A percentile compares a stretch with the other conserved stretches of the same genome.
These are phyloP conservation scores for Aphis gossypii DNA, from an alignment of 1,140 invertebrate genomes.

Conservation along the genomic window DNA sequence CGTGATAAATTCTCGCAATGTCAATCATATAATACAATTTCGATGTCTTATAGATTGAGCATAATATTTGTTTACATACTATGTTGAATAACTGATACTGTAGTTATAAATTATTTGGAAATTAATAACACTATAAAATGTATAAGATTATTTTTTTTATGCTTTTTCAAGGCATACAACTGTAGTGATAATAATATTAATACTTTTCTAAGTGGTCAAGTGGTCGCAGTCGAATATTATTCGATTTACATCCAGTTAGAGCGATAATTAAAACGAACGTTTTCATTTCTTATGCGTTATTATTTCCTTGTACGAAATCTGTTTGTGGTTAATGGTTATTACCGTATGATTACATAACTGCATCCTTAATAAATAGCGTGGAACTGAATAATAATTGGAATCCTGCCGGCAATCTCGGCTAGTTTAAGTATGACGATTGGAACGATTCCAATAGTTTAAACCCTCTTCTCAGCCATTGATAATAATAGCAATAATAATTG, in stretches of 20 bases:
- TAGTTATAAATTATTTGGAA: background rate
- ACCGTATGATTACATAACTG: background rate
- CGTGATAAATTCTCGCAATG: background rate
- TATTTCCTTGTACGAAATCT: background rate
- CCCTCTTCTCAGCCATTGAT: background rate
- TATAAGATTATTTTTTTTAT: background rate
- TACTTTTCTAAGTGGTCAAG: background rate
- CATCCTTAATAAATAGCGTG: slow-evolving; percentile 2
- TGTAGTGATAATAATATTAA: background rate
- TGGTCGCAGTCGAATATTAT: background rate
- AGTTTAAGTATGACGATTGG: slow-evolving; percentile 14
- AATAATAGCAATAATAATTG: slow-evolving; percentile 19
- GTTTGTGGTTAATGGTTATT: background rate
- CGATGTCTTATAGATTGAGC: background rate
- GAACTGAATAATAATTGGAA: slow-evolving; percentile 13
- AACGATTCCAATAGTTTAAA: slow-evolving; percentile 7
- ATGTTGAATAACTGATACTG: background rate
- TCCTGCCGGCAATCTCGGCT: background rate
- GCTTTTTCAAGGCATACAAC: background rate
- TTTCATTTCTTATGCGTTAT: background rate
- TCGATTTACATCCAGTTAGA: background rate
- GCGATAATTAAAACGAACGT: background rate
- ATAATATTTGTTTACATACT: background rate
- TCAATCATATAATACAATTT: background rate
- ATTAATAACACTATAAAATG: background rate